A percentile compares a stretch with the other conserved stretches of the same genome.
Evolutionary conservation across 2,888 invertebrate species (phyloP).

Genomic region (Ellobium chinense): DNA sequence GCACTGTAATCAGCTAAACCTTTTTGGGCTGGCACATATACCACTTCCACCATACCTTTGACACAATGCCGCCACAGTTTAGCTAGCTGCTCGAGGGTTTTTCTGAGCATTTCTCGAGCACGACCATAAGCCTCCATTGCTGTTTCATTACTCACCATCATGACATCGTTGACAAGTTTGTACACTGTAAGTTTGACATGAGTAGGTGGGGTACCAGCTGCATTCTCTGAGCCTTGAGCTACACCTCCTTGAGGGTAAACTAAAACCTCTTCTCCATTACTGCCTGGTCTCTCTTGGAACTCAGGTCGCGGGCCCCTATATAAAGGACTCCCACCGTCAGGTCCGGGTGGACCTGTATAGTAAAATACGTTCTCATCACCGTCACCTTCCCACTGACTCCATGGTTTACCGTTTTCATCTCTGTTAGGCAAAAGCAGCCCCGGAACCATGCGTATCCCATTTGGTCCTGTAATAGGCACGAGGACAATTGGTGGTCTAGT

Average conservation of each 20-base stretch:
- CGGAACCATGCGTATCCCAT: not conserved
- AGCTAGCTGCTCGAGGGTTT: slow-evolving; percentile 48
- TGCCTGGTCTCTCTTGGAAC: too few species aligned
- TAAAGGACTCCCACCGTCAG: not conserved
- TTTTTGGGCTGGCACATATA: slow-evolving; percentile 46
- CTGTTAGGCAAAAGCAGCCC: not conserved
- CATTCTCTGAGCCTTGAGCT: not conserved
- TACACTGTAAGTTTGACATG: slow-evolving; percentile 36
- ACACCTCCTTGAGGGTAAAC: slow-evolving; percentile 2
- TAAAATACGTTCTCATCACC: not conserved
- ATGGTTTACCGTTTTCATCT: not conserved
- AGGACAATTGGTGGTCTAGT: not conserved
- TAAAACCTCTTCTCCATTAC: not conserved
- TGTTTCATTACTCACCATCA: slow-evolving; percentile 43
- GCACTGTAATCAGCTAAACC: slow-evolving; percentile 36
- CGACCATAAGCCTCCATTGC: slow-evolving; percentile 32
- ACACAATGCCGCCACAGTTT: slow-evolving; percentile 49
- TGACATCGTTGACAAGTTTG: slow-evolving; percentile 42
- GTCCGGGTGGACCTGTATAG: not conserved
- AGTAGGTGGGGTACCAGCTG: not conserved
- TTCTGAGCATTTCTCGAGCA: slow-evolving; percentile 44
- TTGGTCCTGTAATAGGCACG: not conserved
- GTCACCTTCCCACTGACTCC: too few species aligned
- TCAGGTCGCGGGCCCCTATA: not conserved
- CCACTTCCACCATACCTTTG: slow-evolving; percentile 41